Evolutionary conservation across 2,797 vertebrate species (phyloP).

Genomic region (Hephaestus fuliginosus): DNA sequence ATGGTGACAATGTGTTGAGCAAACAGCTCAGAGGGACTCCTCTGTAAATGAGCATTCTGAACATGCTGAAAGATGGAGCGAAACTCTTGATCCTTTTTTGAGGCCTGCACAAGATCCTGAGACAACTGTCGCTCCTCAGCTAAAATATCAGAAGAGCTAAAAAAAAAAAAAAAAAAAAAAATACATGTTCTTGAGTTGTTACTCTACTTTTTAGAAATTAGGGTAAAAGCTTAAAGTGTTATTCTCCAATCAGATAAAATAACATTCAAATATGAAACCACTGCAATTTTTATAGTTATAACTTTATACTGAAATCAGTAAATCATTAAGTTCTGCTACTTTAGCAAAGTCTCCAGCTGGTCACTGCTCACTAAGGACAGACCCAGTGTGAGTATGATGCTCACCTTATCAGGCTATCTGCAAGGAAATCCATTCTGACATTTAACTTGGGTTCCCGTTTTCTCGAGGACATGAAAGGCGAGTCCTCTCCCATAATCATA

Average conservation of each 20-base stretch:
- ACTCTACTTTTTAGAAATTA: not conserved
- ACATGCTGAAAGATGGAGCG: constrained; percentile 96
- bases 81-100: constrained; percentile 95
- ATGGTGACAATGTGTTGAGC: constrained; percentile 98
- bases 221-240: not conserved
- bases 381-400: not conserved
- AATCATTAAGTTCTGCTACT: not conserved
- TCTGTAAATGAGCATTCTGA: constrained; percentile 89
- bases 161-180: constrained; percentile 52
- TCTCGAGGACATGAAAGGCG: constrained; percentile 84
- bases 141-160: constrained; percentile 91
- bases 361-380: not conserved
- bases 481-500: constrained; percentile 86
- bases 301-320: not conserved
- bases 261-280: not conserved
- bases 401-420: constrained; percentile 92
- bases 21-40: constrained; percentile 94
- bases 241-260: not conserved
- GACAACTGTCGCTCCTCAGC: constrained; percentile 93
- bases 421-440: constrained; percentile 93
- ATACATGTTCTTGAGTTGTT: not conserved
- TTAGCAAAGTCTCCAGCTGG: not conserved
- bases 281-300: not conserved
- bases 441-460: constrained; percentile 92
- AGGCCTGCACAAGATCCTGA: constrained; percentile 93